Base-by-base conservation (phyloP, 1,140 invertebrate species). In the Watersipora subatra region DNA sequence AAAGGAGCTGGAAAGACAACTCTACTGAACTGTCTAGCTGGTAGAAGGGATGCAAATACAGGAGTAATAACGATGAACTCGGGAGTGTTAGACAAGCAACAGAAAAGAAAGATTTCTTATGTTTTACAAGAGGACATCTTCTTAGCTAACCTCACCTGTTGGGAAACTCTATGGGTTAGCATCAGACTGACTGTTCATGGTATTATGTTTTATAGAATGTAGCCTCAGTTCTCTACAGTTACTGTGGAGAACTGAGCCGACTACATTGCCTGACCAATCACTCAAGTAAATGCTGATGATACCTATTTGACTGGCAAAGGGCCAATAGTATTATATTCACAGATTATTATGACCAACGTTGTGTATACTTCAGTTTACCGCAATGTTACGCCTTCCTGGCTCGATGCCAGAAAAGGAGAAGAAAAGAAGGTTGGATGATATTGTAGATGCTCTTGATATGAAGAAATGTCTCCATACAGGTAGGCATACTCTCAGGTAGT, bases 81-180 rank as follows among this genome's bases (percentile, higher is more conserved):
- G 3, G 85, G 88, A 65, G 82, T 84, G n/a, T 76, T 92, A 26
- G 87, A 85, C 67, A 91, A 91, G 72, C 79, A 87, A 71, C 87
- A 87, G 83, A 85, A 87, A 65, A 80, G 89, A 65, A 85, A 85
- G 71, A 89, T 92, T 64, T 88, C 88, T 69, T 92, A 91, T 76
- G 89, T 91, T 22, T 83, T 91, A 55, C 89, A 92, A 74, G 86
- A 91, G 73, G 89, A 91, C 73, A 85, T 90, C 66, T 91, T 91
- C 80, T 90, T 91, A 74, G 84, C 89, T 3, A 87, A 88, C 74
- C 82, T 92, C 66, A 91, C 89, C 0, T 81, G 91, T 20, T 81
- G 86, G 64, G 88, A 91, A 78, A 91, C 89, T 0, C 81, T 91
- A 62, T 85, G 87, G 77, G 86, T 87, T 75, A 81, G 79, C 77